Evolutionary conservation across 1,140 invertebrate genomes (phyloP).

Genomic region (Bombyx mori): ASM3026992v2 NC_085123.1:433501-434000

Average conservation of each 20-base stretch:
- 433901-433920: conserved; percentile 22
- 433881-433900: conserved; percentile 26
- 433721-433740: no score
- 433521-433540: no score
- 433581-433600: no score
- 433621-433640: no score
- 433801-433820: conserved; percentile 53
- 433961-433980: conserved; percentile 14
- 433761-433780: conserved; percentile 41
- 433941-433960: conserved; percentile 18
- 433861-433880: conserved; percentile 46
- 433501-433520: no score
- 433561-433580: no score
- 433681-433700: no score
- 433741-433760: neutral
- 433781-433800: conserved; percentile 38
- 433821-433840: conserved; percentile 51
- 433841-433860: conserved; percentile 48
- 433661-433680: no score
- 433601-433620: no score
- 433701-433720: no score
- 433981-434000: neutral
- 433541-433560: no score
- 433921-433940: conserved; percentile 24
- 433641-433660: no score